Base-by-base conservation (phyloP, 2,888 invertebrate genomes). In the Cyclophora albipunctata region DNA sequence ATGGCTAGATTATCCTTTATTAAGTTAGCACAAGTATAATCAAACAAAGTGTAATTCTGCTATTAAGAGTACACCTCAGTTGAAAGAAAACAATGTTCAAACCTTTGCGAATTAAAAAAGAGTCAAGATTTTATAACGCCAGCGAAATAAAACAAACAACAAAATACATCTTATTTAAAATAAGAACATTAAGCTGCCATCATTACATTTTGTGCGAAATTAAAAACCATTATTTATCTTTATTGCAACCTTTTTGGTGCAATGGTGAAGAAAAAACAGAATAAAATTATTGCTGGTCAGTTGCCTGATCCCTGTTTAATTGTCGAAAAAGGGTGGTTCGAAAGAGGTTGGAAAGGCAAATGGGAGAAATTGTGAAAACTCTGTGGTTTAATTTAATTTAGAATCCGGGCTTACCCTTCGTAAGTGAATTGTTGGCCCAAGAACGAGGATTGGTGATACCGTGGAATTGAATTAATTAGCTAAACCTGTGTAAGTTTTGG, bases 161-260 rank as follows among this genome's bases (percentile, higher is more conserved):
- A 43, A 43, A 6, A 34, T 5, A 34, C 5, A n/a, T 33, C 20
- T 5, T 4, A 34, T 43, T 34, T 6, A 35, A 35, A 37, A 5
- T 34, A 6, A 34, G 45, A 51, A 47, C 49, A 53, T 46, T 44
- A 42, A 44, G 47, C 47, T 35, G 54, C 60, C 57, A 62, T 52
- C 54, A 57, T 54, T 53, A 55, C 47, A 54, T 46, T 51, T 44
- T 47, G 44, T 48, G 59, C 73, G 66, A 78, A 81, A 84, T 82
- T 84, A 82, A 84, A 83, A 82, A 76, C 75, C 76, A 81, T 83
- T 79, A 82, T 81, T 82, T 83, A 81, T 78, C 78, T 82, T 81
- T 80, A 82, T 79, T 72, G 75, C 77, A 63, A 67, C 64, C 64
- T 67, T 69, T 68, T 69, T 63, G 64, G 66, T 67, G 62, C 60